A percentile compares a stretch with the other conserved stretches of the same genome.
Conservation (phyloP, 2,797 vertebrate genomes). For the Manis crassicaudata region DNA sequence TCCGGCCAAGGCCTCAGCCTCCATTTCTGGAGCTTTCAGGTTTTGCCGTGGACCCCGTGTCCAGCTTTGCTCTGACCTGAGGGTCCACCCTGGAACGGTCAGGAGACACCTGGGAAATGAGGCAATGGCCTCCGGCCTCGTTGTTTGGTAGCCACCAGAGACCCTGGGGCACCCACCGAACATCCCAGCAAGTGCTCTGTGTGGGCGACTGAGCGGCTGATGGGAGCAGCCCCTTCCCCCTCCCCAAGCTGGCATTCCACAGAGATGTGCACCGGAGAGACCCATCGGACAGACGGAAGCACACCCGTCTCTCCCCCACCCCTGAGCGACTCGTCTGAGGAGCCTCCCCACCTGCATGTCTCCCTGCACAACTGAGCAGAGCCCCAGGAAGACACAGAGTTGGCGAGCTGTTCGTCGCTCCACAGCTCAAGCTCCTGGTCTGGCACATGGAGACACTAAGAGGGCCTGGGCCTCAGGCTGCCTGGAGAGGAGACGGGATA, state of each 20-base stretch:
- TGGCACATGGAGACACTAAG: not conserved
- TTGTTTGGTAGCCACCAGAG: not conserved
- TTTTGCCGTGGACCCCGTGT: not conserved
- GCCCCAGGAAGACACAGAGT: not conserved
- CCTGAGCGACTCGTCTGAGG: not conserved
- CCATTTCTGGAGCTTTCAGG: not conserved
- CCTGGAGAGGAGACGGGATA: too few relatives aligned
- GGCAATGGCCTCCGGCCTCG: not conserved
- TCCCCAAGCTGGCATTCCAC: not conserved
- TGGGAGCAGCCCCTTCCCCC: not conserved
- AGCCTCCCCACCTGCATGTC: not conserved
- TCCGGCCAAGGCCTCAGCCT: not conserved
- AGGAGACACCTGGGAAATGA: not conserved
- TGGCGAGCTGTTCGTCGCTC: not conserved
- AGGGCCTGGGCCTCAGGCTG: not conserved
- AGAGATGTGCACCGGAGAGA: not conserved
- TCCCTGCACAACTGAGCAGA: not conserved
- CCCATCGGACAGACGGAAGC: not conserved
- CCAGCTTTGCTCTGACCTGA: not conserved
- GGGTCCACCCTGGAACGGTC: not conserved
- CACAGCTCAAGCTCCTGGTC: not conserved
- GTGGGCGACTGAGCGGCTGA: not conserved
- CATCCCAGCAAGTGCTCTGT: not conserved
- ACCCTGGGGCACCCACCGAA: not conserved
- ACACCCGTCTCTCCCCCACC: not conserved